phyloP scores from a whole-genome alignment of 2,113 vertebrate species.

The Ginglymostoma cirratum region DNA sequence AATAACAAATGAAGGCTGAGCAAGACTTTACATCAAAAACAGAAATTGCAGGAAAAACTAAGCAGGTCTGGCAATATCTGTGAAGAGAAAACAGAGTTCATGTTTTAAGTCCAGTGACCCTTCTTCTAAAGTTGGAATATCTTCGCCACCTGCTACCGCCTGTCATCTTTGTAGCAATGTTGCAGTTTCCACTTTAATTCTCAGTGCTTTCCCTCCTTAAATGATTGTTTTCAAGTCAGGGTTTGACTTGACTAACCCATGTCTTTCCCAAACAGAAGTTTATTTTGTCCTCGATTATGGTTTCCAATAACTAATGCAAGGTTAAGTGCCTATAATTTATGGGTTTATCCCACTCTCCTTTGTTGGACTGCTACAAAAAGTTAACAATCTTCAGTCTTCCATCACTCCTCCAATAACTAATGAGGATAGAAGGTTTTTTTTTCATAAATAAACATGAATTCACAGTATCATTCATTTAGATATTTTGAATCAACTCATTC shows the following conservation, averaged over 20 bases:
- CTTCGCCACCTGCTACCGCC: background rate
- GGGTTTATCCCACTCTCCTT: background rate
- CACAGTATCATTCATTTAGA: too few relatives aligned
- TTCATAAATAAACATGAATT: background rate
- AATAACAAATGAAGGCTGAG: constrained; percentile 42
- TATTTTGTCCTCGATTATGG: background rate
- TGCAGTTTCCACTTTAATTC: background rate
- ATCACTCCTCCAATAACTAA: background rate
- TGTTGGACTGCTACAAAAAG: background rate
- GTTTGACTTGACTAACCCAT: background rate
- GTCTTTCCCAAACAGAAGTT: background rate
- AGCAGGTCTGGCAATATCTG: too few relatives aligned
- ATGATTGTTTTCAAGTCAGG: background rate
- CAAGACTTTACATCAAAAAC: background rate
- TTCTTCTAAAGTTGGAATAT: too few relatives aligned
- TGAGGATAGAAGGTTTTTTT: background rate
- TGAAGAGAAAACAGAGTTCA: too few relatives aligned
- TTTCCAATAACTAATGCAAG: background rate
- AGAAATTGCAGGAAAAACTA: too few relatives aligned
- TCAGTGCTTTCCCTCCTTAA: background rate
- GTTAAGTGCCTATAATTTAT: background rate
- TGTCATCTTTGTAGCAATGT: background rate
- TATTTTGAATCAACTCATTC: too few relatives aligned
- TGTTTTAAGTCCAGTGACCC: too few relatives aligned
- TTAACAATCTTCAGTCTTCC: background rate